Evolutionary conservation across 2,797 vertebrate species (phyloP), one percentile per base, ranked within the genome.

Genomic region (Phrynocephalus vlangalii): DNA sequence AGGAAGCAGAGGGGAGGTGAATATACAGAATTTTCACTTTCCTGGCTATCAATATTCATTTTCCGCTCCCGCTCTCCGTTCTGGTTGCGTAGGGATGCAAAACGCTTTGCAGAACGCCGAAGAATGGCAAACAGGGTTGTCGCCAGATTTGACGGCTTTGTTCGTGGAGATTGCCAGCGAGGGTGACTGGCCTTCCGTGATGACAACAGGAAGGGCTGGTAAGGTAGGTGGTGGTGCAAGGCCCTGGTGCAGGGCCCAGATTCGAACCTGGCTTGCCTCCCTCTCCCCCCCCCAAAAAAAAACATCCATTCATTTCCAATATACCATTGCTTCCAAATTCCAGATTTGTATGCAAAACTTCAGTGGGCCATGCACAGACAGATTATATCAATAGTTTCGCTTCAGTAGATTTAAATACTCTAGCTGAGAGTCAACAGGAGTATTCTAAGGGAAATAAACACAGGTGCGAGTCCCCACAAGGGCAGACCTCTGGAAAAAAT

Each of bases 1-100:
- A 95, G 92, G 94, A 95, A 94, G 93, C 68, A 50, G 93, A 20
- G 18, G 60, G 85, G 91, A 90, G 79, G 85, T 93, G 90, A 94
- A 94, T 94, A 89, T 83, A 91, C 0, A 70, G 91, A 92, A 92
- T 95, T 28, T 95, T 95, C 93, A 90, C 91, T 94, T 83, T 84
- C 85, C 73, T 71, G 73, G 83, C 82, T 92, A 91, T 91, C 89
- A 92, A 30, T 89, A 73, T 87, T 78, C 38, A 86, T 94, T 92
- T 38, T 33, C 38, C 38, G 38, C 38, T 18, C 56, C 72, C 60
- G 7, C 66, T 68, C 56, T 50, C 33, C 22, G 44, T 75, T 82
- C 50, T 5, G 2, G 33, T 38, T 0, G 0, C 82, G 76, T 84
- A 72, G 68, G 66, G 78, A 82, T 26, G 22, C n/a, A 16, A 7